Evolutionary conservation across 2,888 invertebrate genomes (phyloP), one percentile per base, ranked within the genome.

Genomic region (Rhimphoctona megacephalus): DNA sequence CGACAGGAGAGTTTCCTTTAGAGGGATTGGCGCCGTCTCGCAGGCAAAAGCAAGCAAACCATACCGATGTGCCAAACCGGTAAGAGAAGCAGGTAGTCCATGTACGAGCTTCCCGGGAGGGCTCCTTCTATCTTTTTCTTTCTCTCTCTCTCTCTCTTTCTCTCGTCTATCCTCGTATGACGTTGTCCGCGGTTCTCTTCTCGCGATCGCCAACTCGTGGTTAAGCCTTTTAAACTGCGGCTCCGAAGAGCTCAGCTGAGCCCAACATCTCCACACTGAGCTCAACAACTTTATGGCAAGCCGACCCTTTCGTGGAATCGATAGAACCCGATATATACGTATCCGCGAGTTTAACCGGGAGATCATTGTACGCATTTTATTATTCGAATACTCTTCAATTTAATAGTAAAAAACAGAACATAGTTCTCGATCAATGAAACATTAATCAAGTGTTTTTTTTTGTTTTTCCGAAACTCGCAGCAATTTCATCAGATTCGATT

Each of bases 1-100:
- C 39, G 72, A 80, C 49, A 77, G 80, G 64, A 81, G 81, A 81
- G 66, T 82, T 82, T 82, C 86, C 86, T 84, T 86, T 86, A 84
- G 84, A 81, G 86, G 86, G 52, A 76, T 78, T 86, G 86, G 86
- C 86, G 86, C 86, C 86, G 86, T 86, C 86, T 86, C 86, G 86
- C 22, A 49, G 43, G 67, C 52, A 83, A 77, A 70, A 70, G 57
- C 70, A 39, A 73, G 81, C 64, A 74, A 81, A 72, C 66, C 66
- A 52, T 74, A 81, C 73, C 81, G 84, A 81, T 86, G 78, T 81
- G 84, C 78, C 74, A 79, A 86, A 86, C 86, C 86, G 86, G 86
- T 84, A 84, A 82, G 66, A 19, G 46, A 70, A 86, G 78, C 86
- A 81, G 81, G 86, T 86, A 86, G 84, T 86, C 86, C 83, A 81